These are phyloP conservation scores for Trichacis sp. DNA, from an alignment of 2,888 invertebrate genomes.

Conservation along the genomic window DNA sequence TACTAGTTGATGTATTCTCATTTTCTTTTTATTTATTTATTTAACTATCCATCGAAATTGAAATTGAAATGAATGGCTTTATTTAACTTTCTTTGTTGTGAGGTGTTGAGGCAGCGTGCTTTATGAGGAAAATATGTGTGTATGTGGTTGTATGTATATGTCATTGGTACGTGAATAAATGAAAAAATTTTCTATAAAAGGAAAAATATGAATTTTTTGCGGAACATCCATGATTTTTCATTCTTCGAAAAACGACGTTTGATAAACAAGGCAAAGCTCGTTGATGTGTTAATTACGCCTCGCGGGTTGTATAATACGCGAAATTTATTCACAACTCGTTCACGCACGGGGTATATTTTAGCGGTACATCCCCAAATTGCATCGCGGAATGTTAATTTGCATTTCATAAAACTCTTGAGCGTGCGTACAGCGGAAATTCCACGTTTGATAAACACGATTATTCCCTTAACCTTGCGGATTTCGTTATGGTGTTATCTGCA, in stretches of 20 bases:
- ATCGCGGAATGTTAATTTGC: constrained; percentile 41
- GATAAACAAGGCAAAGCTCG: constrained; percentile 32
- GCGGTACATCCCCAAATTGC: constrained; percentile 39
- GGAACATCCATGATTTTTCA: background rate
- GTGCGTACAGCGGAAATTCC: constrained; percentile 32
- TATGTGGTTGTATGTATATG: too few relatives aligned
- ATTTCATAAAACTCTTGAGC: constrained; percentile 33
- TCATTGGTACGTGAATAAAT: too few relatives aligned
- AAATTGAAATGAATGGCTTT: too few relatives aligned
- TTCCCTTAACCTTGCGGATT: constrained; percentile 31
- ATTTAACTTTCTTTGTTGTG: too few relatives aligned
- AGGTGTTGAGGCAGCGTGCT: too few relatives aligned
- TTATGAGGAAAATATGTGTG: too few relatives aligned
- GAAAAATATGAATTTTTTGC: background rate
- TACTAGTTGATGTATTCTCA: too few relatives aligned
- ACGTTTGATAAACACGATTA: constrained; percentile 37
- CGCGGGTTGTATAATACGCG: constrained; percentile 37
- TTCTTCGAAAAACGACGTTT: constrained; percentile 17
- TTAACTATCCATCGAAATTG: too few relatives aligned
- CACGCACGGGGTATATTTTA: constrained; percentile 34
- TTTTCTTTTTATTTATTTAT: too few relatives aligned
- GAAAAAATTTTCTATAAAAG: too few relatives aligned
- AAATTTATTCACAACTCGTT: constrained; percentile 42
- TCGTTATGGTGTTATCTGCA: constrained; percentile 15
- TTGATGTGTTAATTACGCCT: constrained; percentile 38